phyloP scores from a whole-genome alignment of 2,113 vertebrate species.

The Pandion haliaetus region DNA sequence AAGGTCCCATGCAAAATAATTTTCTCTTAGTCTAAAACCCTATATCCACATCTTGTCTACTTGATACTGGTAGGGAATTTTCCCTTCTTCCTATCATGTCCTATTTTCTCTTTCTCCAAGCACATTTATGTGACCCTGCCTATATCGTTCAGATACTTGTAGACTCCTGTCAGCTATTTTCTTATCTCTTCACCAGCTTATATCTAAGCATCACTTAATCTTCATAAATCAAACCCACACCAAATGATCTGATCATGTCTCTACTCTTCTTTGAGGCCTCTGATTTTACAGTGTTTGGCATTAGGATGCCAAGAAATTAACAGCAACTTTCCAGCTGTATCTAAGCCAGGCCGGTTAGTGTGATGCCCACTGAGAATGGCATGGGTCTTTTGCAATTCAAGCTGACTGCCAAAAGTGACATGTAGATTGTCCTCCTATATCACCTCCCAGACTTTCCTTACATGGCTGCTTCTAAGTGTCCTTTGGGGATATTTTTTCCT shows the following conservation, averaged over 20 bases:
- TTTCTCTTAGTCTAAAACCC: neutral
- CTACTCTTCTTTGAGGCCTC: neutral
- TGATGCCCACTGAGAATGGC: neutral
- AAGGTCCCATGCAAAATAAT: neutral
- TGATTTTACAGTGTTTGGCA: neutral
- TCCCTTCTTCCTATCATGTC: neutral
- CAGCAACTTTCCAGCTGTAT: neutral
- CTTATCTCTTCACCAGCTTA: neutral
- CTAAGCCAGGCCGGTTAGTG: neutral
- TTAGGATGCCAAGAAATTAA: neutral
- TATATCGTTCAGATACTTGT: neutral
- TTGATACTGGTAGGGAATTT: neutral
- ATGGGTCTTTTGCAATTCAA: neutral
- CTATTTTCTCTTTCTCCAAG: neutral
- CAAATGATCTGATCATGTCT: neutral
- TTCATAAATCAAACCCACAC: conserved; percentile 9
- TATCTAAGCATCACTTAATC: neutral
- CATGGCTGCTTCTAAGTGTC: neutral
- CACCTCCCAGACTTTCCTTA: neutral
- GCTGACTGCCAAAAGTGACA: neutral
- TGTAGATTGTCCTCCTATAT: neutral
- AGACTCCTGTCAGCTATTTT: conserved; percentile 8
- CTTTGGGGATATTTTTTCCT: neutral
- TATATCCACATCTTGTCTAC: neutral
- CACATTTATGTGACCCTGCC: neutral